Conservation (phyloP, 2,113 vertebrate species). For the Conger conger region DNA sequence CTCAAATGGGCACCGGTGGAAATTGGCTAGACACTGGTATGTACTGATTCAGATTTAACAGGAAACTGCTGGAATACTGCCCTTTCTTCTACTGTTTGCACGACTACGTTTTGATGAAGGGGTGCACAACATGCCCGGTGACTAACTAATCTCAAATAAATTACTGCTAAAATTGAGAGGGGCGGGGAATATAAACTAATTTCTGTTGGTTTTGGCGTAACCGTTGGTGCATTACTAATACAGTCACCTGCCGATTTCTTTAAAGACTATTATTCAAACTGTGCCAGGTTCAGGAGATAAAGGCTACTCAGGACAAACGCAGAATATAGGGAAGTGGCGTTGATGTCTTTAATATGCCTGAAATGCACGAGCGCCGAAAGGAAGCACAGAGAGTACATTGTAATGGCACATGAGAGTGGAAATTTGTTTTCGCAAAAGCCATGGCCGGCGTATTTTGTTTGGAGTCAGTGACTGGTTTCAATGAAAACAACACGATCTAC, state of each 20-base stretch:
- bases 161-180: slow-evolving; percentile 22
- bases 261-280: neutral
- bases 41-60: slow-evolving; percentile 4
- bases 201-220: slow-evolving; percentile 24
- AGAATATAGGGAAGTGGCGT: neutral
- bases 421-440: neutral
- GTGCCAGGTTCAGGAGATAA: neutral
- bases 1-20: neutral
- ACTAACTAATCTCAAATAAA: slow-evolving; percentile 22
- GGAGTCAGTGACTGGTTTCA: neutral
- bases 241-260: slow-evolving; percentile 27
- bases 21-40: neutral
- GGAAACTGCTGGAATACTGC: neutral
- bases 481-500: neutral
- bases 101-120: neutral
- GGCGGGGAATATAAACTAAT: slow-evolving; percentile 15
- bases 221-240: slow-evolving; percentile 1
- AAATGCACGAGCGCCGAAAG: neutral
- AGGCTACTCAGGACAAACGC: neutral
- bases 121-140: neutral
- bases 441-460: neutral
- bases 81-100: neutral
- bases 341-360: neutral
- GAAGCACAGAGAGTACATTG: neutral
- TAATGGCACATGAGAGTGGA: neutral